phyloP scores from a whole-genome alignment of 1,140 invertebrate genomes.

The Drosophila nikananu region DNA sequence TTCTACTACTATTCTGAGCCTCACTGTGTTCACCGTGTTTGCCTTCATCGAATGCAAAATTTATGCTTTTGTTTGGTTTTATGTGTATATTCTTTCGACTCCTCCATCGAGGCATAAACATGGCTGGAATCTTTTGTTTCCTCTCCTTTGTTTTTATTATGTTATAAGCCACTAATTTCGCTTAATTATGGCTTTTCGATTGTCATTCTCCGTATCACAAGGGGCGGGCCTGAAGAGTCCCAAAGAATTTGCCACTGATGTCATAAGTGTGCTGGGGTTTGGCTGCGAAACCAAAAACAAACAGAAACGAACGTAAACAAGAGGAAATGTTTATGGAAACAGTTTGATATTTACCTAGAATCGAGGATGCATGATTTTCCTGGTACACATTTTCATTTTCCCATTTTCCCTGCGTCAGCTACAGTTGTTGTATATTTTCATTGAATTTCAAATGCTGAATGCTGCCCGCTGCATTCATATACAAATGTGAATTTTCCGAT shows the following conservation, averaged over 20 bases:
- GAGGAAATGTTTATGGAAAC: neutral
- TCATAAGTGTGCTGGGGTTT: constrained; percentile 45
- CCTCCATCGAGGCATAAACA: constrained; percentile 13
- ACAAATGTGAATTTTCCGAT: constrained; percentile 41
- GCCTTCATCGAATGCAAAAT: constrained; percentile 60
- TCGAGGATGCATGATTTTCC: constrained; percentile 9
- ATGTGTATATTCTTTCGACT: constrained; percentile 13
- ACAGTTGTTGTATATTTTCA: constrained; percentile 16
- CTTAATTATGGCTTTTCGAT: constrained; percentile 75
- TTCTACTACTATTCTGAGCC: neutral
- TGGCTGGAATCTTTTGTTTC: constrained; percentile 20
- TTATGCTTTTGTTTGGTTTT: constrained; percentile 43
- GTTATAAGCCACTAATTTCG: constrained; percentile 65
- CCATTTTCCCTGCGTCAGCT: constrained; percentile 20
- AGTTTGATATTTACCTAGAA: constrained; percentile 19
- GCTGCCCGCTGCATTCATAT: constrained; percentile 16
- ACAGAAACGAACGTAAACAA: constrained; percentile 3
- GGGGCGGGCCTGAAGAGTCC: constrained; percentile 39
- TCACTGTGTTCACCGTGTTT: constrained; percentile 21
- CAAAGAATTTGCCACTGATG: constrained; percentile 56
- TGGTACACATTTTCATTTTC: constrained; percentile 13
- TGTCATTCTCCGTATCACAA: constrained; percentile 58
- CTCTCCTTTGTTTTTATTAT: constrained; percentile 38
- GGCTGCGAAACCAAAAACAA: constrained; percentile 2
- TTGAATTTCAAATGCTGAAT: constrained; percentile 36